phyloP scores from a whole-genome alignment of 2,888 invertebrate species.

The Eretmocerus hayati region DNA sequence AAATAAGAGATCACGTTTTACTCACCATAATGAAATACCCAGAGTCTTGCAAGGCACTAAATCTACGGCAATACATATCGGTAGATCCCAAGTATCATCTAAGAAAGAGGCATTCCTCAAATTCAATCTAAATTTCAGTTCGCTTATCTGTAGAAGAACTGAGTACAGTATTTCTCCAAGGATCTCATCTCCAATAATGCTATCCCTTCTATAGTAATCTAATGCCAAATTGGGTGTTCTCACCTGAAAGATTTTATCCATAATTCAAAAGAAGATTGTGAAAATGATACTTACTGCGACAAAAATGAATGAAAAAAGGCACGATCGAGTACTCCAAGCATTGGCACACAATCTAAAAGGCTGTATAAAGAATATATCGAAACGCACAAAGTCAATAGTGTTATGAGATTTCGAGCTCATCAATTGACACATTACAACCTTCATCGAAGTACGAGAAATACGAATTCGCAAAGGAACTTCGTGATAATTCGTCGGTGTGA shows the following conservation, averaged over 20 bases:
- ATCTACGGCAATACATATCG: constrained; percentile 51
- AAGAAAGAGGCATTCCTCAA: constrained; percentile 55
- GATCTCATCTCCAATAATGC: constrained; percentile 59
- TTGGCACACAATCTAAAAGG: too few relatives aligned
- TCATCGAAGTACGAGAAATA: too few relatives aligned
- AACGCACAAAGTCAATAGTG: too few relatives aligned
- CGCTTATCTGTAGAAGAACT: constrained; percentile 50
- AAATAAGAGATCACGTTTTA: constrained; percentile 2
- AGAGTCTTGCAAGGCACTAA: constrained; percentile 58
- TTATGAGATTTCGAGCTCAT: too few relatives aligned
- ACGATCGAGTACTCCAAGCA: too few relatives aligned
- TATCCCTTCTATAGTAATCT: constrained; percentile 41
- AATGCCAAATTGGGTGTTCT: constrained; percentile 33
- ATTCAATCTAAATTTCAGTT: constrained; percentile 51
- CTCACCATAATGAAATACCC: constrained; percentile 56
- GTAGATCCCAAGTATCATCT: constrained; percentile 58
- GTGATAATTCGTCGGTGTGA: too few relatives aligned
- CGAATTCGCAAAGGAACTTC: too few relatives aligned
- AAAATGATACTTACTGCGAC: too few relatives aligned
- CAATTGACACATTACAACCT: too few relatives aligned
- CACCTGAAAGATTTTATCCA: too few relatives aligned
- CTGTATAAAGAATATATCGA: too few relatives aligned
- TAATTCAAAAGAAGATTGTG: too few relatives aligned
- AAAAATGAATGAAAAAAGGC: constrained; percentile 1
- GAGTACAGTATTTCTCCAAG: constrained; percentile 55